Base-by-base conservation (phyloP, 2,888 invertebrate species). In the Tachina lurida region DNA sequence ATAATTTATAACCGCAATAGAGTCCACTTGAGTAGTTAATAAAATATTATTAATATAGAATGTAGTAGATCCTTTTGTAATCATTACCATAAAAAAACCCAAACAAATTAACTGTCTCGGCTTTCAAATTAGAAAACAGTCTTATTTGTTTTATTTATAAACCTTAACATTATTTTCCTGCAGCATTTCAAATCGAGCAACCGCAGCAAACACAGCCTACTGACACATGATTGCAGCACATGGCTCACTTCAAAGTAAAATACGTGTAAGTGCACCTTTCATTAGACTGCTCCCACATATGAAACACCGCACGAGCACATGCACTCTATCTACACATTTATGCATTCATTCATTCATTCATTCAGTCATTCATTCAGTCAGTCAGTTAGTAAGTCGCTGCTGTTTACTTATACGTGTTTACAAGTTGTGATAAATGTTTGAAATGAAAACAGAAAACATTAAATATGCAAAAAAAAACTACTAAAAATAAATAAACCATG, bases 221-320 rank as follows among this genome's bases (percentile, higher is more conserved):
- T 58, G 63, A 47, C 54, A 68, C 17, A 75, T 60, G 62, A 81
- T 31, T 31, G 31, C 54, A 62, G 73, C 67, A 58, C 65, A 79
- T 70, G 70, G 70, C 43, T 71, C 39, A 54, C 45, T 63, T 63
- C 4, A 62, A 54, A 54, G 39, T 63, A 63, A 19, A 52, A 9
- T 62, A 78, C 17, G 47, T 63, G 68, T 43, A 68, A 75, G 71
- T 60, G 43, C 74, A 81, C 74, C 76, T 81, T 84, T 81, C 68
- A 67, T 77, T 74, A 47, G 63, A 62, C 84, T 81, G 77, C 77
- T 85, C 81, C 84, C 84, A 85, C 77, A 81, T 77, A 62, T 5
- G 0, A 43, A 81, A 62, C 31, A 81, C 68, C 62, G 47, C 68
- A 81, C 31, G 45, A 70, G 75, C 62, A 47, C 17, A 67, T 74